Evolutionary conservation across 2,888 invertebrate genomes (phyloP).

Genomic region (Macroteleia sp.): DNA sequence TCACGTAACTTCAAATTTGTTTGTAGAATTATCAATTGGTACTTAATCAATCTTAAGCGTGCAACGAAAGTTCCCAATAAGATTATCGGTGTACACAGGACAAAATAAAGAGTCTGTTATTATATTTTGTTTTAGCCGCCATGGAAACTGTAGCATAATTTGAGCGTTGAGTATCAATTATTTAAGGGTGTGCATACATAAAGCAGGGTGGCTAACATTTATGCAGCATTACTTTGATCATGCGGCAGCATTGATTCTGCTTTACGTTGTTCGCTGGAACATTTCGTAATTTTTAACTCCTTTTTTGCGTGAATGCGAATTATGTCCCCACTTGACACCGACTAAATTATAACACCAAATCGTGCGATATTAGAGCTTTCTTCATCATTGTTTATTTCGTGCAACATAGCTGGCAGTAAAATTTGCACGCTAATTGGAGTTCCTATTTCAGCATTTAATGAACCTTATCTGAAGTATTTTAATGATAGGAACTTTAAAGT

Average conservation of each 20-base stretch:
- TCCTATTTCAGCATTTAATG: too few species aligned
- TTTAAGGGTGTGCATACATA: conserved; percentile 79
- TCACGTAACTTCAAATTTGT: not conserved
- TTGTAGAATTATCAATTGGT: conserved; percentile 6
- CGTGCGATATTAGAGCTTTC: not conserved
- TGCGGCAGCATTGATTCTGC: conserved; percentile 64
- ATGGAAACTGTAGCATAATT: conserved; percentile 79
- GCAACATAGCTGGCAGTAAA: too few species aligned
- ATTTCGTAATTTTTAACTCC: conserved; percentile 45
- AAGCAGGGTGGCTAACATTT: conserved; percentile 71
- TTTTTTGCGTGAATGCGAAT: conserved; percentile 40
- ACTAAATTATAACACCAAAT: conserved; percentile 20
- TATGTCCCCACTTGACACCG: conserved; percentile 37
- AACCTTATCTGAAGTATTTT: too few species aligned
- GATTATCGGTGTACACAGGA: conserved; percentile 35
- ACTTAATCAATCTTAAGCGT: conserved; percentile 24
- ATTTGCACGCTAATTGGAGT: too few species aligned
- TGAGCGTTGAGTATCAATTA: conserved; percentile 79
- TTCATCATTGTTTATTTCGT: not conserved
- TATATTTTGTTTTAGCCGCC: conserved; percentile 76
- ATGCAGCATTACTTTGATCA: conserved; percentile 60
- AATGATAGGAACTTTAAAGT: too few species aligned
- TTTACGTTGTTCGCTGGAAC: conserved; percentile 37
- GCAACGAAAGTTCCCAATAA: conserved; percentile 11
- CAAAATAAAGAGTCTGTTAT: conserved; percentile 69